Evolutionary conservation across 2,797 vertebrate genomes (phyloP).

Genomic region (Enteromius treurensis): DNA sequence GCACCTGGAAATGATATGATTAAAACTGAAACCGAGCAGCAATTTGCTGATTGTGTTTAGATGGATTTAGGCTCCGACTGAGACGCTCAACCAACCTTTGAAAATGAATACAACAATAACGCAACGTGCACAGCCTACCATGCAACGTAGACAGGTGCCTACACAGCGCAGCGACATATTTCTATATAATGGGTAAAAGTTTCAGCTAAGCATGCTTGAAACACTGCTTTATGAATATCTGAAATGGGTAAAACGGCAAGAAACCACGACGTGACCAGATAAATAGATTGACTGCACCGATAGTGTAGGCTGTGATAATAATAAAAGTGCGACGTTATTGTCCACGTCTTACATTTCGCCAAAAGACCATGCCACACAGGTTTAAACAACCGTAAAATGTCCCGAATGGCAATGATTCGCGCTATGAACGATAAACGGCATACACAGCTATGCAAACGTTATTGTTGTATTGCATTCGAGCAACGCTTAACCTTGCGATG

Average conservation of each 20-base stretch:
- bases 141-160: neutral
- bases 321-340: neutral
- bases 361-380: too few relatives aligned
- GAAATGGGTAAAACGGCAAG: neutral
- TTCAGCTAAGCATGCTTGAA: neutral
- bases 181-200: conserved; percentile 12
- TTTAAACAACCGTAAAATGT: neutral
- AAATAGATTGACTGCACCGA: neutral
- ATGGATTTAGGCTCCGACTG: conserved; percentile 68
- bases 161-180: conserved; percentile 1
- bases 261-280: neutral
- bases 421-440: neutral
- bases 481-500: neutral
- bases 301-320: neutral
- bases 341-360: neutral
- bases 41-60: conserved; percentile 66
- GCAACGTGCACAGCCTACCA: neutral
- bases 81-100: conserved; percentile 19
- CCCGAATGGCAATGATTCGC: neutral
- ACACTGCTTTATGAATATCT: conserved; percentile 2
- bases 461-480: neutral
- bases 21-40: conserved; percentile 73
- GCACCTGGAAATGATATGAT: conserved; percentile 78
- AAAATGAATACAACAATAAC: conserved; percentile 22
- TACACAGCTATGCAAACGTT: neutral